phyloP scores from a whole-genome alignment of 2,888 invertebrate genomes.

The Operophtera brumata region DNA sequence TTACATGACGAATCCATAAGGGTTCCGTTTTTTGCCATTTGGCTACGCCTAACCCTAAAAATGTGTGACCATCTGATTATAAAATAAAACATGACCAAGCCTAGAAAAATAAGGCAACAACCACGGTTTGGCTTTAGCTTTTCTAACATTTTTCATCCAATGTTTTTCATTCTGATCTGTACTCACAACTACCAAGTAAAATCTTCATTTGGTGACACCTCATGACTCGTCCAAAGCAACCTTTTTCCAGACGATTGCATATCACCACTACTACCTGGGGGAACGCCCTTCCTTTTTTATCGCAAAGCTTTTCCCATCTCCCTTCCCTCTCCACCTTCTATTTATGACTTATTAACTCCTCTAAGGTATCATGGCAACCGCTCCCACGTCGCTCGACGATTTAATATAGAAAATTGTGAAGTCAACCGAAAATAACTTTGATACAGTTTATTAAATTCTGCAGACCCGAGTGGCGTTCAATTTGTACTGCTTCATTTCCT shows the following conservation, averaged over 20 bases:
- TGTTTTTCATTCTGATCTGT: too few species aligned
- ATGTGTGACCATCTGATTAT: too few species aligned
- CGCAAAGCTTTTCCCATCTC: constrained; percentile 37
- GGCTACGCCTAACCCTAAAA: too few species aligned
- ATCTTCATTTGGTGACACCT: constrained; percentile 64
- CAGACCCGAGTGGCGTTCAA: constrained; percentile 39
- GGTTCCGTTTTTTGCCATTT: too few species aligned
- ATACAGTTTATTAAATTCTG: constrained; percentile 75
- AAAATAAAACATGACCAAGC: too few species aligned
- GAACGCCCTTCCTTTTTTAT: constrained; percentile 49
- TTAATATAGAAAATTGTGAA: constrained; percentile 79
- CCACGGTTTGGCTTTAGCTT: too few species aligned
- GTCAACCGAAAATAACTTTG: constrained; percentile 62
- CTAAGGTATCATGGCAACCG: constrained; percentile 79
- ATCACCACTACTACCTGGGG: constrained; percentile 70
- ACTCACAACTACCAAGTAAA: too few species aligned
- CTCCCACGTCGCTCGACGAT: constrained; percentile 61
- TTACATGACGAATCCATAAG: too few species aligned
- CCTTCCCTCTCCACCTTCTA: constrained; percentile 58
- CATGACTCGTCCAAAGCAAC: constrained; percentile 63
- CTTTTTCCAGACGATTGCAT: constrained; percentile 79
- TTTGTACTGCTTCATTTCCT: constrained; percentile 27
- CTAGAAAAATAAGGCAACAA: too few species aligned
- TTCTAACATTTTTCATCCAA: too few species aligned
- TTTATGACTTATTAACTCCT: constrained; percentile 81